Evolutionary conservation across 2,113 vertebrate species (phyloP), one percentile per base, ranked within the genome.

Genomic region (Antennarius striatus): DNA sequence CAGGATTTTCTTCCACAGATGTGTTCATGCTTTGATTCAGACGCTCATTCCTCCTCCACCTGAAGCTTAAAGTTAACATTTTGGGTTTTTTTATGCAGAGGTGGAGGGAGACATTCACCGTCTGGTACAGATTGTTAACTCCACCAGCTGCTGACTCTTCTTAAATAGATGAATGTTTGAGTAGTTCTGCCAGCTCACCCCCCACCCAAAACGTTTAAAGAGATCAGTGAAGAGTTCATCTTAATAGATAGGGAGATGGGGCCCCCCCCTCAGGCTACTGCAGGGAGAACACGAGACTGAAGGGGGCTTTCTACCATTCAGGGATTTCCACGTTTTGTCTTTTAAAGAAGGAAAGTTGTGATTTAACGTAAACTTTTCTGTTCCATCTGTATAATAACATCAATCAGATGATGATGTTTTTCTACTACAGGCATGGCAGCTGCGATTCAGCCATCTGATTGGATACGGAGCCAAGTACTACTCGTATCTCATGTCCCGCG

Each of bases 391-490:
- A 59, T 72, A 71, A 68, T 58, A 6, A 61, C 29, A 10, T 28
- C 71, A 63, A 16, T 47, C 52, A 52, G 61, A 48, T 48, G 39
- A 58, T 16, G 32, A 0, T 51, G n/a, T 65, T 50, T 40, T 81
- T 73, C 42, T 30, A 67, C 6, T 71, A 9, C 83, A 99, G 97
- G 98, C 98, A 5, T 99, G 98, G 98, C 98, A 99, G 80, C 91
- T 98, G 79, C 92, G 97, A 73, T 99, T 99, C 90, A 96, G 96
- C 88, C 97, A 99, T 82, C 95, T 99, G 0, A 94, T 98, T 65
- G 95, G 98, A 57, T 99, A 99, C 0, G 96, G 97, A n/a, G 97
- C 96, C 72, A 99, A 98, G 63, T 99, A 99, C 45, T 99, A 99
- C 83, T 99, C 98, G 28, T 99, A 99, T 88, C 94, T 99, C 79